These are phyloP conservation scores for Eubasilissa splendida DNA, from an alignment of 2,888 invertebrate species.

Conservation along the genomic window DNA sequence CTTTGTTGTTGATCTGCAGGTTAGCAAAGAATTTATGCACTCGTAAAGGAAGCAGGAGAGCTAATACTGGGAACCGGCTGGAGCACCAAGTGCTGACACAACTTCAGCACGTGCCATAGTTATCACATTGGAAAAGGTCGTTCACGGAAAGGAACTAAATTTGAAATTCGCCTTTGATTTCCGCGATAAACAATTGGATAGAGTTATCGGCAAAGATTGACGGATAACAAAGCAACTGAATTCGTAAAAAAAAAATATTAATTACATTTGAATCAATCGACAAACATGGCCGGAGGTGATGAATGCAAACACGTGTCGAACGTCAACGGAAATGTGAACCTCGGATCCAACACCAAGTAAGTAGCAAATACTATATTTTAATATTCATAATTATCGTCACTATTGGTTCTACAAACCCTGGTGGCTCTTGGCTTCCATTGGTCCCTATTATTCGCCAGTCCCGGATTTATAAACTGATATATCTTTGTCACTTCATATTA, in stretches of 20 bases:
- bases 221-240: conserved; percentile 14
- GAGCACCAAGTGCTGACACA: conserved; percentile 89
- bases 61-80: conserved; percentile 88
- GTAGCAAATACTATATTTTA: neutral
- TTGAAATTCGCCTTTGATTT: conserved; percentile 19
- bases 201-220: neutral
- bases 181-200: neutral
- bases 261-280: neutral
- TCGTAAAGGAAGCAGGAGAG: conserved; percentile 87
- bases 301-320: conserved; percentile 68
- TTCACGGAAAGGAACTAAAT: conserved; percentile 39
- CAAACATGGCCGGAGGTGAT: conserved; percentile 71
- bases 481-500: too few species aligned
- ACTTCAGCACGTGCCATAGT: conserved; percentile 89
- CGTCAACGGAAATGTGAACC: conserved; percentile 50
- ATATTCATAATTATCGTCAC: too few species aligned
- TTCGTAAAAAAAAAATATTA: neutral
- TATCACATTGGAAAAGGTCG: conserved; percentile 52
- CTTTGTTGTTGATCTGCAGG: conserved; percentile 68
- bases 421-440: too few species aligned
- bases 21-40: conserved; percentile 87
- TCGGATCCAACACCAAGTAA: conserved; percentile 53
- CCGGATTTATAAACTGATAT: too few species aligned
- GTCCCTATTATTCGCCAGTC: too few species aligned
- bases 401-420: too few species aligned